Percentiles rank a stretch among this genome's conserved stretches.
Conservation (phyloP, 1,140 invertebrate genomes). For the Lasioglossum albipes region DNA sequence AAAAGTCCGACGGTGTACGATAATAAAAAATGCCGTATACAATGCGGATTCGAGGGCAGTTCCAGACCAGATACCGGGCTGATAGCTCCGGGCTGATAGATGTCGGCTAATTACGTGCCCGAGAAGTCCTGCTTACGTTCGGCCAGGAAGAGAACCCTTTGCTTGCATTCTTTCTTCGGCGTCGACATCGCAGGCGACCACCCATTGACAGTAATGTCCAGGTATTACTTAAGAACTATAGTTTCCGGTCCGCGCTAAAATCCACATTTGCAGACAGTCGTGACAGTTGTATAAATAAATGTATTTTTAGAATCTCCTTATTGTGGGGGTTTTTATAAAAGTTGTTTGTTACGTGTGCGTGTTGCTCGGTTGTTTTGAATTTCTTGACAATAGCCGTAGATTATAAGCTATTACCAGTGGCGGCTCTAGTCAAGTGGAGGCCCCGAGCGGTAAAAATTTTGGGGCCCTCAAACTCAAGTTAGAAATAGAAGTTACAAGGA, state of each 20-base stretch:
- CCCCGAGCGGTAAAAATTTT: too few relatives aligned
- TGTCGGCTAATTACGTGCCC: slow-evolving; percentile 80
- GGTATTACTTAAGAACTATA: slow-evolving; percentile 10
- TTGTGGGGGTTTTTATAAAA: too few relatives aligned
- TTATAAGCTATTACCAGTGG: too few relatives aligned
- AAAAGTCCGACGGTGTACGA: slow-evolving; percentile 49
- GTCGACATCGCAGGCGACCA: slow-evolving; percentile 51
- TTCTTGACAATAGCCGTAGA: too few relatives aligned
- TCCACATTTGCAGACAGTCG: neutral
- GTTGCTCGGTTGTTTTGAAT: too few relatives aligned
- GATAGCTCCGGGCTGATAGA: slow-evolving; percentile 80
- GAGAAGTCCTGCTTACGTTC: slow-evolving; percentile 71
- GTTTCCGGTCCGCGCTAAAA: neutral
- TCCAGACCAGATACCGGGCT: slow-evolving; percentile 72
- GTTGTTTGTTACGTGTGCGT: too few relatives aligned
- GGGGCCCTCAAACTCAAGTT: too few relatives aligned
- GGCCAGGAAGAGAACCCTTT: slow-evolving; percentile 70
- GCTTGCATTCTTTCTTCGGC: slow-evolving; percentile 43
- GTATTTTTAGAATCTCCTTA: too few relatives aligned
- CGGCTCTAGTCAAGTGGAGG: too few relatives aligned
- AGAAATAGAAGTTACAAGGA: too few relatives aligned
- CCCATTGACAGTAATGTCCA: slow-evolving; percentile 61
- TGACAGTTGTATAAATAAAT: too few relatives aligned
- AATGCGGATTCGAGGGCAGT: slow-evolving; percentile 68
- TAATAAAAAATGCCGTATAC: slow-evolving; percentile 50